Evolutionary conservation across 2,797 vertebrate genomes (phyloP), one percentile per base, ranked within the genome.

Genomic region (Sebastes itinus): DNA sequence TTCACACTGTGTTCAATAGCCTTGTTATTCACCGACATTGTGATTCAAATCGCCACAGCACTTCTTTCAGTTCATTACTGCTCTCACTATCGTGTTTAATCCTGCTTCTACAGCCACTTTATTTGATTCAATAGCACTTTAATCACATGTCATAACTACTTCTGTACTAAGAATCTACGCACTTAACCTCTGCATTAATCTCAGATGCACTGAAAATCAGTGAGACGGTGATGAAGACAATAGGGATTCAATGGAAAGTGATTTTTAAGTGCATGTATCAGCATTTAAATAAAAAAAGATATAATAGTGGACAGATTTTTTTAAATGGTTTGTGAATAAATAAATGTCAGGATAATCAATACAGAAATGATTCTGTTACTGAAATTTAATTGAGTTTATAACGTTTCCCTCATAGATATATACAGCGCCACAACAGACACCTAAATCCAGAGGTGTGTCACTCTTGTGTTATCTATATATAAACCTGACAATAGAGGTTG

Each of bases 81-180:
- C 25, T 65, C 28, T 46, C 13, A 10, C 22, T 11, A 32, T 56
- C 18, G 23, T 1, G 32, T 32, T 64, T 25, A 49, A 68, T 27
- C 13, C 8, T 28, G 18, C 56, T 33, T 18, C 12, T 27, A 14
- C 22, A 71, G 23, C 32, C 56, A 14, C 64, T 79, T 78, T 10
- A 64, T 68, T 65, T 64, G 20, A 83, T 54, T 77, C 61, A 81
- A 64, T 1, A 27, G 42, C 70, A 38, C 55, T 75, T 42, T n/a
- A 32, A 75, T 74, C 8, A 42, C 6, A 8, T 4, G n/a, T 18
- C 61, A 58, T 2, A 13, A 28, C n/a, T 23, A 2, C 55, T n/a
- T 30, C 14, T 23, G 16, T 20, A 27, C 12, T n/a, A 22, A 28
- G 28, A 78, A 49, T 60, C 27, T 7, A 22, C 28, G 4, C 55